Base-by-base conservation (phyloP, 2,888 invertebrate species). In the Chrysodeixis includens region DNA sequence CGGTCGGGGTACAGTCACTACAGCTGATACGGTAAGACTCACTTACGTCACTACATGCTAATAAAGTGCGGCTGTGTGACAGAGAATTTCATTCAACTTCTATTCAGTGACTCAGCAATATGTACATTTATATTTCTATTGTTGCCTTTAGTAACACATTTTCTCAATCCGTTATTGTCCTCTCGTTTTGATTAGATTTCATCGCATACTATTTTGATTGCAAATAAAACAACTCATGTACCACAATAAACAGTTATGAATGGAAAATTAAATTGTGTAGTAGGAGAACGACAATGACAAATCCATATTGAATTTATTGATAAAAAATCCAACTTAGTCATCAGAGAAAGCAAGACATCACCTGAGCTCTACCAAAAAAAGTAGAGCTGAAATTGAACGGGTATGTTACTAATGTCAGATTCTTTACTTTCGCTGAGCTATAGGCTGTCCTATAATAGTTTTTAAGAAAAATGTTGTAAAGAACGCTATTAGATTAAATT, bases 1-100 rank as follows among this genome's bases (percentile, higher is more conserved):
- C 83, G 83, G 84, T 81, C 74, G 74, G 71, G 53, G 72, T 69
- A 76, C 83, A 79, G 78, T 83, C 82, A 81, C 79, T 83, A 77
- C 83, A 81, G 79, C 76, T 78, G 77, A 82, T 81, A 83, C 74
- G 72, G 71, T 72, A 76, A 79, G 76, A 72, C 62, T 56, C 60
- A 62, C 69, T 82, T 74, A 84, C 84, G 83, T 84, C 82, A 84
- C 73, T 71, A 56, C 66, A 74, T 81, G 77, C 71, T 78, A 78
- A 79, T 79, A 77, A 78, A 49, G 20, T 60, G 71, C 67, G 70
- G 62, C 68, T 69, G 65, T 59, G 74, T 72, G 81, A 74, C 73
- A 73, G 69, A 71, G 64, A 62, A 77, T 72, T 78, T 80, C 78
- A 79, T 79, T 81, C 80, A 82, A 74, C 74, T 75, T 68, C 46